Percentiles rank a stretch among this genome's conserved stretches.
phyloP scores from a whole-genome alignment of 2,888 invertebrate genomes.

The Panorpa germanica region DNA sequence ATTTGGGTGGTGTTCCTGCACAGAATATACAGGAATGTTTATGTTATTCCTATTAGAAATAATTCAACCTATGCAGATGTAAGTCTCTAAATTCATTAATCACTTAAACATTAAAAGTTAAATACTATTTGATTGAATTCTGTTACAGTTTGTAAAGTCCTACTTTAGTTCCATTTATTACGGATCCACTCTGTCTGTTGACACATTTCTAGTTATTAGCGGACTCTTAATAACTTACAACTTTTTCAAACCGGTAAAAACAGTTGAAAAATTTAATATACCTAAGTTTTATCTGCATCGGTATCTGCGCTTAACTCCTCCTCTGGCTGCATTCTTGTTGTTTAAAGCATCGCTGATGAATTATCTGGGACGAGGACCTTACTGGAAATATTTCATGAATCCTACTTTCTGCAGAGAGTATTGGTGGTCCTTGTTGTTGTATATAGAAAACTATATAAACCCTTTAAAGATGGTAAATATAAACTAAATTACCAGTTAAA shows the following conservation, averaged over 20 bases:
- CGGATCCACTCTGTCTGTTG: constrained; percentile 33
- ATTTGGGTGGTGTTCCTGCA: constrained; percentile 29
- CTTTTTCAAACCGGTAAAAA: too few species aligned
- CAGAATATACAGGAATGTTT: too few species aligned
- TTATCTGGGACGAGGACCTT: constrained; percentile 29
- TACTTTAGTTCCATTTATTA: constrained; percentile 21
- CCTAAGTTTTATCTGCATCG: constrained; percentile 24
- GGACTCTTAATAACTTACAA: constrained; percentile 37
- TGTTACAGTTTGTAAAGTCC: constrained; percentile 18
- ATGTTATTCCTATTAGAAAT: too few species aligned
- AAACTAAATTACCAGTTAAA: too few species aligned
- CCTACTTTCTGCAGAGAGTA: constrained; percentile 21
- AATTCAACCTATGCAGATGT: too few species aligned
- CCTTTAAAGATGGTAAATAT: constrained; percentile 19
- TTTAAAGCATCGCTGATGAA: constrained; percentile 28
- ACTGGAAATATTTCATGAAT: constrained; percentile 20
- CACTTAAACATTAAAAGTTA: too few species aligned
- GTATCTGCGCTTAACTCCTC: constrained; percentile 30
- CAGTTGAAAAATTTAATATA: constrained; percentile 21
- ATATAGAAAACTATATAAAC: constrained; percentile 27
- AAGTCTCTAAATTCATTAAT: too few species aligned
- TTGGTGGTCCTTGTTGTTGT: constrained; percentile 29
- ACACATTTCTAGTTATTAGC: constrained; percentile 41
- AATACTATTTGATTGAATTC: too few species aligned
- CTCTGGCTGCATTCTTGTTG: constrained; percentile 28